Conservation (phyloP, 2,797 vertebrate species). For the Hapalemur alaotrensis region DNA sequence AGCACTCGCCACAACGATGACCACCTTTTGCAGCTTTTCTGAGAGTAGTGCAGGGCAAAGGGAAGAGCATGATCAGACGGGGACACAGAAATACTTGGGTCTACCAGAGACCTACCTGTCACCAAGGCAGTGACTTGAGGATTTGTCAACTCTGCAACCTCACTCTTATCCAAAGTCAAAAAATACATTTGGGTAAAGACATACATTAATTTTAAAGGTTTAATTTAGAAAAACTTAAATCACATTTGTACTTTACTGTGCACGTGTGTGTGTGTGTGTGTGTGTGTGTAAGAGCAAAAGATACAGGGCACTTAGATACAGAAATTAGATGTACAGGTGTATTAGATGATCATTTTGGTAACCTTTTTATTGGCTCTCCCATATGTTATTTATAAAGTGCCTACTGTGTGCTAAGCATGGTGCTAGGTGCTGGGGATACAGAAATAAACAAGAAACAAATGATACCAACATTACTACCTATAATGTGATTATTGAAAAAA, state of each 20-base stretch:
- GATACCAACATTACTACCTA: neutral
- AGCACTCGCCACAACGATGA: conserved; percentile 21
- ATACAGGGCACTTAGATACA: neutral
- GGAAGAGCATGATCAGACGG: neutral
- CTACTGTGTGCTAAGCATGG: neutral
- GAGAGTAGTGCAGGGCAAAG: neutral
- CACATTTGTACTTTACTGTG: neutral
- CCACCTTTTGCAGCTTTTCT: conserved; percentile 59
- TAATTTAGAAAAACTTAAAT: conserved; percentile 16
- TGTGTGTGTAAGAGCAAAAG: neutral
- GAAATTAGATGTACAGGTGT: neutral
- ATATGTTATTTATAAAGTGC: neutral
- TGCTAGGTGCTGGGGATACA: neutral
- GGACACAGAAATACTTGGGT: conserved; percentile 9
- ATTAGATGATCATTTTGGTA: neutral
- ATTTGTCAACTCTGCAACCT: conserved; percentile 35
- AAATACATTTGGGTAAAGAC: conserved; percentile 14
- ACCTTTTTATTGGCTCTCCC: neutral
- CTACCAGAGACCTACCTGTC: conserved; percentile 50
- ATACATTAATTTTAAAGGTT: neutral
- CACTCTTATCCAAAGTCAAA: conserved; percentile 41
- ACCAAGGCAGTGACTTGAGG: conserved; percentile 49
- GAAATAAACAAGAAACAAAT: conserved; percentile 2
- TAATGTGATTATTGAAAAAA: neutral
- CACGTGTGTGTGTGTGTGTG: neutral